Evolutionary conservation across 2,113 vertebrate genomes (phyloP).

Genomic region (Macroglossus sobrinus): DNA sequence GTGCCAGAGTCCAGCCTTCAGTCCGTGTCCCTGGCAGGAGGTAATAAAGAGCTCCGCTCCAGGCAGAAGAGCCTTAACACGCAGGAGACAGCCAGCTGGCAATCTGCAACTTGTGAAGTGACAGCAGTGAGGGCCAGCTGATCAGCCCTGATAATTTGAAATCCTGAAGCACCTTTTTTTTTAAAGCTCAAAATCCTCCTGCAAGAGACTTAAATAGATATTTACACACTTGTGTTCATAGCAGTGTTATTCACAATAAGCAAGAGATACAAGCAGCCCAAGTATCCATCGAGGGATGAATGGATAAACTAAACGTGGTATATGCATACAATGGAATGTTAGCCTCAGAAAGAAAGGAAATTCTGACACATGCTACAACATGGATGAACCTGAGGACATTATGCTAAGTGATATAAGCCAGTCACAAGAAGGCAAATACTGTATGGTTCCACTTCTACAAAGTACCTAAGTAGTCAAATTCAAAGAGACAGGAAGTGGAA

Average conservation of each 20-base stretch:
- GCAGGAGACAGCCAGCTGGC: background rate
- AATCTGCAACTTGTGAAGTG: background rate
- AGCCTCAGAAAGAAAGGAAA: background rate
- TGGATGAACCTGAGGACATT: background rate
- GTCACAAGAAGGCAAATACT: background rate
- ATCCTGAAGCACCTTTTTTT: background rate
- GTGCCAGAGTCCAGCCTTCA: background rate
- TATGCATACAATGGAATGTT: accelerated
- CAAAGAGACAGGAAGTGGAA: background rate
- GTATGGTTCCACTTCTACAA: background rate
- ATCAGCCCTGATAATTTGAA: background rate
- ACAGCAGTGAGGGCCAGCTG: background rate
- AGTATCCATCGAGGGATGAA: background rate
- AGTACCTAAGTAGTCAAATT: background rate
- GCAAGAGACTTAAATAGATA: background rate
- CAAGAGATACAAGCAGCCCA: background rate
- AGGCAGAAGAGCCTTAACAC: background rate
- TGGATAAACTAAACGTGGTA: background rate
- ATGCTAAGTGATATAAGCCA: background rate
- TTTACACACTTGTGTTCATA: accelerated
- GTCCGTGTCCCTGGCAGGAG: background rate
- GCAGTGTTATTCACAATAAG: background rate
- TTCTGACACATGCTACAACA: background rate
- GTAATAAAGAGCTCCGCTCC: background rate
- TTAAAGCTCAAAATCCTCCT: background rate